A percentile compares a stretch with the other conserved stretches of the same genome.
These are phyloP conservation scores for Dreissena rostriformis DNA, from an alignment of 1,140 invertebrate species.

Conservation along the genomic window DNA sequence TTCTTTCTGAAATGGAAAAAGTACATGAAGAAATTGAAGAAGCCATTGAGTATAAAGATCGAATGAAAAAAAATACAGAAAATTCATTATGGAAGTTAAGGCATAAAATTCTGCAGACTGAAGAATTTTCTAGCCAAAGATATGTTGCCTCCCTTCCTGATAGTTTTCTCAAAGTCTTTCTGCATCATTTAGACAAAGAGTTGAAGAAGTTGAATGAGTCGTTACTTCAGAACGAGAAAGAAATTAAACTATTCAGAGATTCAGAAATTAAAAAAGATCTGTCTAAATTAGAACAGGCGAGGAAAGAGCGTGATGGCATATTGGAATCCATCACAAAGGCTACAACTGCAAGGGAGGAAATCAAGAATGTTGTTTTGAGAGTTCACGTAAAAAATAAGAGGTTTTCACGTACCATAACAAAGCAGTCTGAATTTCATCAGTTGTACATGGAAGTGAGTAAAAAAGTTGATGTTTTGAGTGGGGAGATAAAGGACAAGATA, in stretches of 20 bases:
- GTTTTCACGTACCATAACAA: constrained; percentile 24
- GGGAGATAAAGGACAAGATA: constrained; percentile 42
- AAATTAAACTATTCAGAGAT: constrained; percentile 22
- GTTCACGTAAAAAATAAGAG: constrained; percentile 49
- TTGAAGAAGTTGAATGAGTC: constrained; percentile 36
- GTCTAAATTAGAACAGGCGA: neutral
- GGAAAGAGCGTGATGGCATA: constrained; percentile 17
- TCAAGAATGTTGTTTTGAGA: constrained; percentile 49
- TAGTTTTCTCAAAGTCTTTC: constrained; percentile 27
- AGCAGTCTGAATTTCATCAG: constrained; percentile 12
- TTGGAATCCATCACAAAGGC: constrained; percentile 1
- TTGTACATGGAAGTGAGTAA: constrained; percentile 46
- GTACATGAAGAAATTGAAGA: constrained; percentile 40
- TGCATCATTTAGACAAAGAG: constrained; percentile 47
- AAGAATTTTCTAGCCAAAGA: constrained; percentile 38
- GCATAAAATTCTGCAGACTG: constrained; percentile 29
- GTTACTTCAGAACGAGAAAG: constrained; percentile 1
- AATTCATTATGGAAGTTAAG: constrained; percentile 44
- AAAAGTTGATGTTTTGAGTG: constrained; percentile 19
- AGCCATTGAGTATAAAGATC: constrained; percentile 43
- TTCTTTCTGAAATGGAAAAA: constrained; percentile 28
- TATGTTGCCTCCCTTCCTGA: constrained; percentile 26
- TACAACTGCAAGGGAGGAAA: constrained; percentile 45
- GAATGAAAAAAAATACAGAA: constrained; percentile 47
- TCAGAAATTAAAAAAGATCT: constrained; percentile 14